Conservation (phyloP, 2,888 invertebrate species). For the Drosophila basisetae region DNA sequence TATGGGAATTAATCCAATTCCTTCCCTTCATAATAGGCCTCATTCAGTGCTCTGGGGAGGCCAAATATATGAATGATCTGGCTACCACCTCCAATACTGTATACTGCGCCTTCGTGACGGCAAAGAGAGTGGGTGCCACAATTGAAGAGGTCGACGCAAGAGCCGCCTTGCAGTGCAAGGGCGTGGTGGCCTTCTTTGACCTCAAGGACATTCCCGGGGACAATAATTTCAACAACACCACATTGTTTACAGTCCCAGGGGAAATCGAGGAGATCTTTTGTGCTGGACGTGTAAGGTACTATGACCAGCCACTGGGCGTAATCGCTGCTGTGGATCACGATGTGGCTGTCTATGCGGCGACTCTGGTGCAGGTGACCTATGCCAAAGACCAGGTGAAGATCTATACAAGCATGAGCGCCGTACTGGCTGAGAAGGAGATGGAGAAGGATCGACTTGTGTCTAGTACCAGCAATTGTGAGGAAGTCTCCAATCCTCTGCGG, state of each 20-base stretch:
- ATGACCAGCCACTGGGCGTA: constrained; percentile 91
- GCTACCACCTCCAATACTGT: constrained; percentile 88
- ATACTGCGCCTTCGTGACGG: constrained; percentile 87
- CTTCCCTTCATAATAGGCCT: constrained; percentile 37
- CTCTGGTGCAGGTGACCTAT: constrained; percentile 87
- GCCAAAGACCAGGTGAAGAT: constrained; percentile 70
- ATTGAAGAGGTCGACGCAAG: constrained; percentile 84
- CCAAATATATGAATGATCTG: constrained; percentile 91
- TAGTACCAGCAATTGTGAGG: constrained; percentile 15
- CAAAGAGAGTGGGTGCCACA: constrained; percentile 87
- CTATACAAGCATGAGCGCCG: constrained; percentile 84
- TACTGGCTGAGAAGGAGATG: constrained; percentile 79
- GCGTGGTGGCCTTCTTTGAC: constrained; percentile 87
- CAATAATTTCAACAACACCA: constrained; percentile 86
- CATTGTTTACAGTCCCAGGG: constrained; percentile 47
- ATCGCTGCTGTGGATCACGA: constrained; percentile 89
- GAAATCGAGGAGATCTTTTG: constrained; percentile 84
- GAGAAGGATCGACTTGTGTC: constrained; percentile 65
- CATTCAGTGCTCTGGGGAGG: constrained; percentile 90
- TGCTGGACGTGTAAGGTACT: constrained; percentile 85
- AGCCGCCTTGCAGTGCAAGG: constrained; percentile 86
- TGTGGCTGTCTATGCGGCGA: constrained; percentile 85
- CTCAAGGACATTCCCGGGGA: constrained; percentile 88
- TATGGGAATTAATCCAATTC: rapidly evolving
- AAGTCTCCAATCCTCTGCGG: constrained; percentile 7